Base-by-base conservation (phyloP, 2,797 vertebrate species). In the Argentina silus region DNA sequence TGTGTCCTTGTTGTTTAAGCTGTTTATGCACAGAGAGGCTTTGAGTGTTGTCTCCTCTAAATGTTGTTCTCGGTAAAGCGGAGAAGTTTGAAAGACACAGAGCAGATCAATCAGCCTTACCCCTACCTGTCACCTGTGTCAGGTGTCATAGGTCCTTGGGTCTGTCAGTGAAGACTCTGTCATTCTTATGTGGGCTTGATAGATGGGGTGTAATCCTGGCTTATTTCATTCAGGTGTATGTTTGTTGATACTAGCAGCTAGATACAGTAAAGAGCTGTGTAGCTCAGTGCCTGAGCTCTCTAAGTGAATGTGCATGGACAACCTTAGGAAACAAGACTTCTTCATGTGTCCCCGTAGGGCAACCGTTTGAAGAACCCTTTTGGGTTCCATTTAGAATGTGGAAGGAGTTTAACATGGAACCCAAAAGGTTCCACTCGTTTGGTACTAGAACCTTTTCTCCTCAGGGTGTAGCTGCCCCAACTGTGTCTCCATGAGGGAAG, bases 41-140 rank as follows among this genome's bases (percentile, higher is more conserved):
- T 90, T 77, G 64, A 87, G 77, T 79, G 84, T 89, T 85, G 81
- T 81, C 82, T 85, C 75, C 80, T 81, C 70, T 76, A 63, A 72
- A 73, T 67, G 80, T 73, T 85, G 79, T 83, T 63, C 44, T 77
- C 66, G 43, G 10, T 69, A 79, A 89, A 89, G 86, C 83, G 84
- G 85, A 85, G 8, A 70, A 21, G 48, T 89, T 80, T 77, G 77
- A 59, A 78, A 91, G 88, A 89, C 82, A 86, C 88, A 85, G 88
- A 84, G 84, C 44, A 82, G 85, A 90, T 93, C 91, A 90, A 86
- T 92, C 91, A 89, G 87, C 82, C 85, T 93, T 93, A 91, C 88
- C 78, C 81, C 76, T 64, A 88, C 81, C 42, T 69, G 43, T 7
- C 67, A 69, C 53, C 62, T 70, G 83, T 89, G 89, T 83, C 88